Evolutionary conservation across 2,113 vertebrate genomes (phyloP), one percentile per base, ranked within the genome.

Genomic region (Trogon surrucura): DNA sequence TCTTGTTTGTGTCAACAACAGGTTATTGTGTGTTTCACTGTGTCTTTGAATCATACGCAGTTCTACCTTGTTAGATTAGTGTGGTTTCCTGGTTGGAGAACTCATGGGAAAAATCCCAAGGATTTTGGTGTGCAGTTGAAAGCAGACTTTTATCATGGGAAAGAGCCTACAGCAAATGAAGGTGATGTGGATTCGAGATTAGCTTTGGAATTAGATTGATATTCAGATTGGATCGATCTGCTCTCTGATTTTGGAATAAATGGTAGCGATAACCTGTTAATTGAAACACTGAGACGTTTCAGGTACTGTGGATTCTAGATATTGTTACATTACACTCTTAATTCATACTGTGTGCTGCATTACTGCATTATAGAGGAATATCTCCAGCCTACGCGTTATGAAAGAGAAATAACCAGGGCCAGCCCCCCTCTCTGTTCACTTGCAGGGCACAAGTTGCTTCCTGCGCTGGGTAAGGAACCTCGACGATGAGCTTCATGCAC

Each of bases 401-500:
- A 61, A 73, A 14, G 56, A 67, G 50, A 34, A 93, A 36, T 82
- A 81, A 79, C 36, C 12, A 14, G 82, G 66, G 44, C 74, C 86
- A 34, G 84, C 54, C 91, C 64, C 96, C n/a, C 65, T 90, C 85
- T 94, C 77, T 93, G 16, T 88, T 84, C 60, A 60, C 84, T 53
- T 77, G 1, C 95, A 99, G 99, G 99, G 99, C 90, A 98, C 99
- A 5, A 99, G 99, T 96, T 99, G 99, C 95, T 98, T 99, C 92
- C 95, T 99, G 78, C 98, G 99, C 50, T 99, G 99, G 99, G 83
- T 99, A 88, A 98, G 99, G 92, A 99, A 99, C 95, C 97, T 99
- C 29, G 99, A 99, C 29, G 99, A 99, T 94, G 99, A 99, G 81
- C 98, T 99, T n/a, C 99, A 99, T 56, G 99, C 99, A 13, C 98